Conservation (phyloP, 2,888 invertebrate genomes). For the Pristionchus fissidentatus region DNA sequence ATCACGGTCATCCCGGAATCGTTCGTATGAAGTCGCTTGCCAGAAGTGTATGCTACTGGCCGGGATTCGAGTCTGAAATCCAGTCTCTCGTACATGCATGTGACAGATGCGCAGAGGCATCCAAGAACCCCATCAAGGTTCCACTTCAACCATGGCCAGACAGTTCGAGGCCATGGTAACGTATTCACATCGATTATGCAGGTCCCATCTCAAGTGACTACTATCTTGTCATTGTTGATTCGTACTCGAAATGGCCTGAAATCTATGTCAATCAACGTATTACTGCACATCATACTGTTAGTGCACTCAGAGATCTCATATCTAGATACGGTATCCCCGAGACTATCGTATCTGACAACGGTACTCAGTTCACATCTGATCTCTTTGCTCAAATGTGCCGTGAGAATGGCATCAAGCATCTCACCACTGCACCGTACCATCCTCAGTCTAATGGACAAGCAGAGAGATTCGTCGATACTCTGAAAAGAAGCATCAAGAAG, state of each 20-base stretch:
- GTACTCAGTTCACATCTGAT: neutral
- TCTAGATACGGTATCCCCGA: conserved; percentile 29
- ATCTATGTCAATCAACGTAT: neutral
- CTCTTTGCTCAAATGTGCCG: conserved; percentile 64
- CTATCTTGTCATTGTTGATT: conserved; percentile 24
- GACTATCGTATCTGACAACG: neutral
- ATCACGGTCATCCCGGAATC: too few species aligned
- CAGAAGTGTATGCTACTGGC: conserved; percentile 58
- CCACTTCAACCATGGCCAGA: neutral
- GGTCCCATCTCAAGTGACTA: neutral
- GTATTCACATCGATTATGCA: neutral
- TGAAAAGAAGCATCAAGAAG: conserved; percentile 55
- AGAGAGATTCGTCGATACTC: conserved; percentile 59
- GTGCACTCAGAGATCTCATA: conserved; percentile 32
- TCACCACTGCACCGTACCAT: conserved; percentile 54
- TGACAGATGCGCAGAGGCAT: neutral
- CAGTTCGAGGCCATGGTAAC: neutral
- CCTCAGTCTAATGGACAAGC: neutral
- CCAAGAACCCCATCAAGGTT: neutral
- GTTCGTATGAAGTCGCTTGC: too few species aligned
- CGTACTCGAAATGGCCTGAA: conserved; percentile 7
- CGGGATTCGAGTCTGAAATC: conserved; percentile 58
- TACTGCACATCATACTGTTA: conserved; percentile 1
- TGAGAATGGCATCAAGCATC: conserved; percentile 59
- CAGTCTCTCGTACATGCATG: neutral